A percentile compares a stretch with the other conserved stretches of the same genome.
These are phyloP conservation scores for Palaemon carinicauda DNA, from an alignment of 1,140 invertebrate genomes.

Conservation along the genomic window DNA sequence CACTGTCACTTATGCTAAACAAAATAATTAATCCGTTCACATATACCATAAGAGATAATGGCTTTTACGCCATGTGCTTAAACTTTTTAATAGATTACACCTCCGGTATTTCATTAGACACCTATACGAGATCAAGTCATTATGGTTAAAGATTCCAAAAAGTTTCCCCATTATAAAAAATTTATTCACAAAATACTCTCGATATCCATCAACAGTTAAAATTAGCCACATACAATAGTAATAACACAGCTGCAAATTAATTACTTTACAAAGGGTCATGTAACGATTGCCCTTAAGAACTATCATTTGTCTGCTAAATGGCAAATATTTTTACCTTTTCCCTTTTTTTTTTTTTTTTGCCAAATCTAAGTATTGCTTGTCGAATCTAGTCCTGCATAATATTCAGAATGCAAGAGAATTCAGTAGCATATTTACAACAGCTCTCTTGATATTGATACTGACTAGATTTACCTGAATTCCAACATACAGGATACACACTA, in stretches of 20 bases:
- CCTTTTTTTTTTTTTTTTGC: not conserved
- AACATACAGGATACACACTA: not conserved
- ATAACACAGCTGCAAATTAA: not conserved
- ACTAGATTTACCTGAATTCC: constrained; percentile 1
- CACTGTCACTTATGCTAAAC: too few relatives aligned
- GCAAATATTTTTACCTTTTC: not conserved
- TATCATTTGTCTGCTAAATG: not conserved
- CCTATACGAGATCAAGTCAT: too few relatives aligned
- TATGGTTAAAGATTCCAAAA: not conserved
- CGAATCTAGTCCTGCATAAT: not conserved
- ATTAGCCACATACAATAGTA: not conserved
- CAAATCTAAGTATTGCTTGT: not conserved
- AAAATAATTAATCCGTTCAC: too few relatives aligned
- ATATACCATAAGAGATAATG: too few relatives aligned
- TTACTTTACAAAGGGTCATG: not conserved
- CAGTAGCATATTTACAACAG: not conserved
- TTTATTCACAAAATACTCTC: constrained; percentile 42
- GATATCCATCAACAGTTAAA: constrained; percentile 18
- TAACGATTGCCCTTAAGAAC: not conserved
- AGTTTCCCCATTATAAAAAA: not conserved
- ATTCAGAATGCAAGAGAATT: not conserved
- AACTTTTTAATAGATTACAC: too few relatives aligned
- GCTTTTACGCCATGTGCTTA: too few relatives aligned
- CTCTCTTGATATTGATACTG: constrained; percentile 16
- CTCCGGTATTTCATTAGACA: too few relatives aligned